Evolutionary conservation across 1,140 invertebrate genomes (phyloP), one percentile per base, ranked within the genome.

Genomic region (Drosophila burlai): DNA sequence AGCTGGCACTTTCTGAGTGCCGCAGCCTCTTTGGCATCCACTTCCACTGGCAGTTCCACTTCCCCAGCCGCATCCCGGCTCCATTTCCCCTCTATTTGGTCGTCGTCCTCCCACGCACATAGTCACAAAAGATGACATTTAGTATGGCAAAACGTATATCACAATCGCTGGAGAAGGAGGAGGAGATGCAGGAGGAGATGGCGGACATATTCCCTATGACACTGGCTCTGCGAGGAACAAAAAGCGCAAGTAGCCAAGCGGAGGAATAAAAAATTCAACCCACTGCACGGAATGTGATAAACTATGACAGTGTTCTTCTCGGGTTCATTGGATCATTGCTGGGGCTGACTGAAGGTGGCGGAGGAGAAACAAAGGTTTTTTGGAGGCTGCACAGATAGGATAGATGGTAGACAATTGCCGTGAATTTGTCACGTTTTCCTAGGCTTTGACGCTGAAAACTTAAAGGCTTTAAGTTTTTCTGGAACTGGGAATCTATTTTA

Each of bases 51-150:
- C 54, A 36, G 6, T 24, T 18, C 49, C 49, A 52, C 24, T 52
- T 52, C n/a, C 49, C 49, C n/a, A 34, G 49, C n/a, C 49, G 49
- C 49, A 18, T 52, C 29, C 49, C 29, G 29, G 29, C 31, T 34
- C 29, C 43, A 18, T 69, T 15, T 42, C 13, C 34, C 50, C 16
- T 4, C 60, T 43, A 8, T 8, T 13, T 45, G 10, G 26, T 55
- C 13, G 11, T 34, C 46, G 18, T 49, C 4, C 15, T 47, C 42
- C 63, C 36, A 63, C 71, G 46, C 62, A 63, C 77, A 79, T 57
- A 59, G 80, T 75, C 76, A 76, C 60, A 65, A 85, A 78, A 78
- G 68, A 84, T 85, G 82, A 85, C 82, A 84, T 68, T 81, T 78
- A 66, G 73, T 78, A 81, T 81, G 62, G 82, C 78, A 68, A 62